Evolutionary conservation across 2,888 invertebrate genomes (phyloP).

Genomic region (Phyllotreta cruciferae): DNA sequence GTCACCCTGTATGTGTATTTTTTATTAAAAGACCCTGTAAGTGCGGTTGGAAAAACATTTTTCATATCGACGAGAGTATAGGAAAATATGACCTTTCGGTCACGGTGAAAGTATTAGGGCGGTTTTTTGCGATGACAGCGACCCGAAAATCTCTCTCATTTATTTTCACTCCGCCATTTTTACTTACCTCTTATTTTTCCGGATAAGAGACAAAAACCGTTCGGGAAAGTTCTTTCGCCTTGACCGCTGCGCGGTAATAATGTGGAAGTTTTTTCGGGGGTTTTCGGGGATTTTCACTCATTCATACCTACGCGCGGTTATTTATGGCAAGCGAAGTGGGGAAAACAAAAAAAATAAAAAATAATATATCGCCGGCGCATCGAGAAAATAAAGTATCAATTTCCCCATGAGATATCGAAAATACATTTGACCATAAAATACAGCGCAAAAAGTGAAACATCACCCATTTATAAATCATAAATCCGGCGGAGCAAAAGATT

Average conservation of each 20-base stretch:
- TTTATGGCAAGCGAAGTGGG: too few relatives aligned
- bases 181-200: constrained; percentile 9
- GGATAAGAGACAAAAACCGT: constrained; percentile 4
- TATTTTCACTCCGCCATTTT: constrained; percentile 8
- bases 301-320: too few relatives aligned
- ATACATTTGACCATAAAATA: constrained; percentile 36
- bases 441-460: constrained; percentile 34
- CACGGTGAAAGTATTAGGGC: constrained; percentile 5
- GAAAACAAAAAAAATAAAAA: too few relatives aligned
- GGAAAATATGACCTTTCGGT: constrained; percentile 9
- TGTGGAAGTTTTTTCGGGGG: background rate
- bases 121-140: constrained; percentile 1
- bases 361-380: background rate
- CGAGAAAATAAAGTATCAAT: constrained; percentile 29
- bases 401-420: constrained; percentile 28
- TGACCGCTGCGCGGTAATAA: constrained; percentile 7
- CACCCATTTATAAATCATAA: constrained; percentile 39
- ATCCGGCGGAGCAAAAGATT: constrained; percentile 43
- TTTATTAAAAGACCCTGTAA: too few relatives aligned
- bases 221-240: constrained; percentile 1
- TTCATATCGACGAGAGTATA: too few relatives aligned
- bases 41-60: too few relatives aligned
- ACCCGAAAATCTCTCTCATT: constrained; percentile 11
- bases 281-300: too few relatives aligned
- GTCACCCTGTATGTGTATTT: too few relatives aligned